phyloP scores from a whole-genome alignment of 2,797 vertebrate species.

The Phrynocephalus vlangalii region DNA sequence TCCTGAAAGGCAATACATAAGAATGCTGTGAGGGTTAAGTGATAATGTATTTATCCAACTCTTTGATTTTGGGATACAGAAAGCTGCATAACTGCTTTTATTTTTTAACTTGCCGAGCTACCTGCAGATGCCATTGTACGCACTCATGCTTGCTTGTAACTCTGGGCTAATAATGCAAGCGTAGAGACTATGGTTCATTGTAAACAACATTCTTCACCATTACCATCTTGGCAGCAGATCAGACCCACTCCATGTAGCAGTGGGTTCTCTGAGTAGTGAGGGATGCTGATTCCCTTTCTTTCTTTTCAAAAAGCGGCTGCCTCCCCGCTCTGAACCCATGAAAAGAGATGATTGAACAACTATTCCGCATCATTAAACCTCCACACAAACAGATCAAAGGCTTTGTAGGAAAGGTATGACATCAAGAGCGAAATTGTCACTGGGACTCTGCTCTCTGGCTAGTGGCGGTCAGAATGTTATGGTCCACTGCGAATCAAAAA shows the following conservation, averaged over 20 bases:
- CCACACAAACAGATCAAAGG: conserved; percentile 32
- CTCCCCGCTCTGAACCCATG: conserved; percentile 25
- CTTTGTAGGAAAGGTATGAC: background rate
- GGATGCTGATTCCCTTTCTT: background rate
- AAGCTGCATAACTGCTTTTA: background rate
- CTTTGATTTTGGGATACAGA: background rate
- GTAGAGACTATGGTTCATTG: conserved; percentile 21
- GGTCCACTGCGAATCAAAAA: conserved; percentile 35
- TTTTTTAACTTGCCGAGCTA: background rate
- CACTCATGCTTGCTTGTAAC: background rate
- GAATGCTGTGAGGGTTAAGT: conserved; percentile 33
- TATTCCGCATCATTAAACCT: conserved; percentile 21
- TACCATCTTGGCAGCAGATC: background rate
- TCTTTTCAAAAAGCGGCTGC: conserved; percentile 8
- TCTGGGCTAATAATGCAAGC: conserved; percentile 6
- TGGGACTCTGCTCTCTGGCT: conserved; percentile 15
- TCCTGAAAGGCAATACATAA: conserved; percentile 1
- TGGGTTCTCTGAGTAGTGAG: background rate
- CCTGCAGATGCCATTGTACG: conserved; percentile 3
- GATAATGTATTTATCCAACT: conserved; percentile 1
- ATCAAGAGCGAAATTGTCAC: conserved; percentile 29
- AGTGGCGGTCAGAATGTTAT: conserved; percentile 25
- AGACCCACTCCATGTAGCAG: conserved; percentile 9
- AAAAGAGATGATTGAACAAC: conserved; percentile 4
- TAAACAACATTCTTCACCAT: background rate